Conservation (phyloP, 1,140 invertebrate species). For the Lutraria rhynchaena region DNA sequence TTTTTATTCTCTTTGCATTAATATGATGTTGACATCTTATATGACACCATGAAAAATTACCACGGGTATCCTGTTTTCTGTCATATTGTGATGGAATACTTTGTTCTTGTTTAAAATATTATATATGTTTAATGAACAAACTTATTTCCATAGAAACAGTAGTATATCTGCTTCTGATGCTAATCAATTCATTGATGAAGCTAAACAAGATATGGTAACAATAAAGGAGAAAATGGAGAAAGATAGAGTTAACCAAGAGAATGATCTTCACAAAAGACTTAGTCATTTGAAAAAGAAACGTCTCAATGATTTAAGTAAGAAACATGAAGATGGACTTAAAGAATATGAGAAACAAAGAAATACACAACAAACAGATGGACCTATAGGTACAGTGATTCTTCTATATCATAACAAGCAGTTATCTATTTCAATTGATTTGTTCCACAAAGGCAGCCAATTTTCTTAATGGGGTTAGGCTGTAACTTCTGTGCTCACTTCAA, state of each 20-base stretch:
- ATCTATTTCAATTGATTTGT: too few species aligned
- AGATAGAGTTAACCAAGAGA: conserved; percentile 70
- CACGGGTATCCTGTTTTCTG: too few species aligned
- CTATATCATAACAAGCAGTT: too few species aligned
- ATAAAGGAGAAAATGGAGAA: conserved; percentile 75
- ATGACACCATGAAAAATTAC: too few species aligned
- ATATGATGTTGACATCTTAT: too few species aligned
- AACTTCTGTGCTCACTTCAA: too few species aligned
- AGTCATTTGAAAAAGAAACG: conserved; percentile 68
- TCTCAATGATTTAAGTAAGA: conserved; percentile 64
- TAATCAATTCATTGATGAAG: conserved; percentile 68
- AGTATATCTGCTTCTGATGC: conserved; percentile 65
- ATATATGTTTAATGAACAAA: too few species aligned
- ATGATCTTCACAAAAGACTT: conserved; percentile 74
- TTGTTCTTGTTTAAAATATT: too few species aligned
- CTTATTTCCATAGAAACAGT: conserved; percentile 51
- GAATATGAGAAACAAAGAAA: conserved; percentile 69
- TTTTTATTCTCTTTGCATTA: too few species aligned
- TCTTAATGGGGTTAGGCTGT: too few species aligned
- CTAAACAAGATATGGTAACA: conserved; percentile 70
- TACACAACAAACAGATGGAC: conserved; percentile 71
- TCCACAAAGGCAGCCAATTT: too few species aligned
- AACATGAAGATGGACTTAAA: conserved; percentile 69
- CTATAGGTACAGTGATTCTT: conserved; percentile 70
- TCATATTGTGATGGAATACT: too few species aligned